phyloP scores from a whole-genome alignment of 2,113 vertebrate species.

The Pantherophis guttatus region DNA sequence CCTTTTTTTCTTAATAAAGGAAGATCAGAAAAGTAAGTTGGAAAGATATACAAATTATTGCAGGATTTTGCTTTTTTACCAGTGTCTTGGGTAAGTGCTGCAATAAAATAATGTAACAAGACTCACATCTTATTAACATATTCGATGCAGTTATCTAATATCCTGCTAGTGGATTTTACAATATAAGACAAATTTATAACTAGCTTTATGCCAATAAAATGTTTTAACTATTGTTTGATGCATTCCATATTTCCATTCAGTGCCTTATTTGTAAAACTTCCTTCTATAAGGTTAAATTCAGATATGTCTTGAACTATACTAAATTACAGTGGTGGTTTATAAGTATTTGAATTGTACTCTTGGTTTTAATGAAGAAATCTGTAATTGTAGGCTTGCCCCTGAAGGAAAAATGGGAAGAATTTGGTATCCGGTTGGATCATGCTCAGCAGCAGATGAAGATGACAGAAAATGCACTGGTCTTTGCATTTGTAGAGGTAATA shows the following conservation, averaged over 20 bases:
- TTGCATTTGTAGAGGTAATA: slow-evolving; percentile 95
- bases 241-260: background rate
- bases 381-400: slow-evolving; percentile 75
- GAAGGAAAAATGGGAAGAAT: slow-evolving; percentile 86
- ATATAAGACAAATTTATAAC: background rate
- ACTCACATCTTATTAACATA: background rate
- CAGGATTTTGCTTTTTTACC: background rate
- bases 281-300: background rate
- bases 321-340: background rate
- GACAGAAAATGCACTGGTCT: slow-evolving; percentile 88
- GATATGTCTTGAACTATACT: background rate
- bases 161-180: background rate
- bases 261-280: background rate
- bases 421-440: slow-evolving; percentile 85
- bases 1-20: background rate
- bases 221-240: background rate
- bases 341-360: background rate
- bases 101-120: background rate
- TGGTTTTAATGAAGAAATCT: background rate
- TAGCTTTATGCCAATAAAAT: background rate
- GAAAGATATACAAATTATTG: background rate
- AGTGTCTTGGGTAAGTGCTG: background rate
- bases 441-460: slow-evolving; percentile 93
- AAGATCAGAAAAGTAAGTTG: background rate
- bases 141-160: background rate